These are phyloP conservation scores for Gallinago jamesoni DNA, from an alignment of 2,113 vertebrate genomes.

Conservation along the genomic window DNA sequence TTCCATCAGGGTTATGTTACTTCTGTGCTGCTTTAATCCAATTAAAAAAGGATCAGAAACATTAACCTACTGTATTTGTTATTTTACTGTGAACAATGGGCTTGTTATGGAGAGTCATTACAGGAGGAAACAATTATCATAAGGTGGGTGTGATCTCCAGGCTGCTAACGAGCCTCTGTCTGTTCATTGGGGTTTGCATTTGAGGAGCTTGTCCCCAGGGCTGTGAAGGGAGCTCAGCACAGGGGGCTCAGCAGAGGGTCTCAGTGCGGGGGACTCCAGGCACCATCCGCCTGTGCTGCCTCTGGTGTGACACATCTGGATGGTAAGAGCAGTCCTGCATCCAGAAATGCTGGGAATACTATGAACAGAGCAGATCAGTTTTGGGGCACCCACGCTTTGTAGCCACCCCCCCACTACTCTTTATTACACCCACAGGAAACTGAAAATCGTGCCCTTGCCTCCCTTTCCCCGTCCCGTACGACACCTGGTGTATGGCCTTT, in stretches of 20 bases:
- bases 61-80: background rate
- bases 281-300: accelerated
- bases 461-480: background rate
- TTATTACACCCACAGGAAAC: background rate
- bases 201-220: background rate
- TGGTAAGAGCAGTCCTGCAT: background rate
- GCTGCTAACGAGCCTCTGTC: background rate
- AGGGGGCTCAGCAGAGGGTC: background rate
- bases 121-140: background rate
- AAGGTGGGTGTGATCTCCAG: background rate
- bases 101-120: background rate
- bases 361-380: background rate
- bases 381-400: background rate
- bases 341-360: background rate
- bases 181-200: accelerated
- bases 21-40: background rate
- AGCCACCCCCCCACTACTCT: background rate
- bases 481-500: background rate
- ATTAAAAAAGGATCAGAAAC: background rate
- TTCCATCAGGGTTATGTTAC: background rate
- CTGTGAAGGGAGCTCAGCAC: background rate
- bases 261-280: background rate
- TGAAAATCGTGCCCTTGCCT: background rate
- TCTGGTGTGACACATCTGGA: background rate
- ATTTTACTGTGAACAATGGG: background rate